A percentile compares a stretch with the other conserved stretches of the same genome.
Evolutionary conservation across 2,113 vertebrate genomes (phyloP).

Genomic region (Larimichthys polyactis): DNA sequence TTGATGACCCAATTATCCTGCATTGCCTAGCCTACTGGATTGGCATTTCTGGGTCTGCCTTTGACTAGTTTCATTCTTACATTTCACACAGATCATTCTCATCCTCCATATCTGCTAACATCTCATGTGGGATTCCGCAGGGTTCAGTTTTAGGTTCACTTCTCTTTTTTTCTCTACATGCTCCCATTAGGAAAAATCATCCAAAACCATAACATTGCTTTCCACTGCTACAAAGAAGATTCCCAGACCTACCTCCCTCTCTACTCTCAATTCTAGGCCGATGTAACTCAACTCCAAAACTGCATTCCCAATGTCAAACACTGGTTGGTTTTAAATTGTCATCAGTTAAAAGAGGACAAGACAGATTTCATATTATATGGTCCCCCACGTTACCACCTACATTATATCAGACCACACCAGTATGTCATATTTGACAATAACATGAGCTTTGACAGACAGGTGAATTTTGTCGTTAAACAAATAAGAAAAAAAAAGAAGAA

Average conservation of each 20-base stretch:
- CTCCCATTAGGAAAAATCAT: neutral
- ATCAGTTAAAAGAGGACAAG: no score
- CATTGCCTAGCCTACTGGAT: neutral
- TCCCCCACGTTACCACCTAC: no score
- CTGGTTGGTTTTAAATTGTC: no score
- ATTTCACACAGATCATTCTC: neutral
- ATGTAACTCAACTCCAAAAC: no score
- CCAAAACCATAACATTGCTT: neutral
- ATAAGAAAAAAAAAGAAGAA: no score
- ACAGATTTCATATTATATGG: no score
- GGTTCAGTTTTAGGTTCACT: neutral
- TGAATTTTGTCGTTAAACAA: no score
- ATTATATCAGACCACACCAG: no score
- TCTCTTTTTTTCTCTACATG: neutral
- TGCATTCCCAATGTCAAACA: no score
- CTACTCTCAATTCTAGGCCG: no score
- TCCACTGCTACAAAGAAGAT: neutral
- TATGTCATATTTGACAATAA: no score
- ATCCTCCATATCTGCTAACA: neutral
- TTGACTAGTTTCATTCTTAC: neutral
- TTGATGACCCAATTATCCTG: neutral
- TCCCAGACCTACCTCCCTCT: neutral
- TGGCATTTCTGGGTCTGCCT: neutral
- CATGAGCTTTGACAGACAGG: no score
- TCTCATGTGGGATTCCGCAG: neutral